Evolutionary conservation across 2,888 invertebrate genomes (phyloP).

Genomic region (Anthoptus insignis): DNA sequence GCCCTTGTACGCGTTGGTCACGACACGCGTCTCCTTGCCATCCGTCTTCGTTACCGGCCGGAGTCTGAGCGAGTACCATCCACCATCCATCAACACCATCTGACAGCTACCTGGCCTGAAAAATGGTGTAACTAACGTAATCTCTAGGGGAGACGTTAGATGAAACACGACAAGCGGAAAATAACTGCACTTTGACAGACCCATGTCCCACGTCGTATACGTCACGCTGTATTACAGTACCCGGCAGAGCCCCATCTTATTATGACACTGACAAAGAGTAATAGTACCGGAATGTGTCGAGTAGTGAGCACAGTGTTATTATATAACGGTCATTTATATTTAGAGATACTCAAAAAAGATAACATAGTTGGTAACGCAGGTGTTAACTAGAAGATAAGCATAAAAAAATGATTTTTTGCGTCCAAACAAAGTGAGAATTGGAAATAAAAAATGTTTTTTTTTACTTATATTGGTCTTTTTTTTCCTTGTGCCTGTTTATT

Average conservation of each 20-base stretch:
- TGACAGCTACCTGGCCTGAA: constrained; percentile 29
- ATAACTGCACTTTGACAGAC: constrained; percentile 5
- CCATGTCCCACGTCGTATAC: no score
- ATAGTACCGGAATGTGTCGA: no score
- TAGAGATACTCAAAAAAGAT: no score
- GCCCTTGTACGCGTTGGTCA: constrained; percentile 13
- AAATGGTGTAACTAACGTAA: constrained; percentile 30
- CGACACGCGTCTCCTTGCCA: constrained; percentile 1
- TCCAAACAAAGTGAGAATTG: no score
- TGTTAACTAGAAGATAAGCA: no score
- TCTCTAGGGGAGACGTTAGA: constrained; percentile 19
- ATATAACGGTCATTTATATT: no score
- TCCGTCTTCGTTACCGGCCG: constrained; percentile 30
- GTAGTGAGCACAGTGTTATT: no score
- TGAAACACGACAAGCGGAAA: constrained; percentile 11
- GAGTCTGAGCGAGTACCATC: constrained; percentile 10
- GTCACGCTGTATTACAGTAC: background rate
- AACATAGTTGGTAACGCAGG: no score
- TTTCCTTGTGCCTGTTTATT: no score
- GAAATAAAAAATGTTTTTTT: no score
- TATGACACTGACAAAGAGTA: background rate
- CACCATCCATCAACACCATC: constrained; percentile 27
- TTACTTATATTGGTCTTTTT: no score
- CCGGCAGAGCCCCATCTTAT: background rate
- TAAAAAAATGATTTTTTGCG: no score